Evolutionary conservation across 2,797 vertebrate genomes (phyloP), one percentile per base, ranked within the genome.

Genomic region (Atherinosoma microstoma): DNA sequence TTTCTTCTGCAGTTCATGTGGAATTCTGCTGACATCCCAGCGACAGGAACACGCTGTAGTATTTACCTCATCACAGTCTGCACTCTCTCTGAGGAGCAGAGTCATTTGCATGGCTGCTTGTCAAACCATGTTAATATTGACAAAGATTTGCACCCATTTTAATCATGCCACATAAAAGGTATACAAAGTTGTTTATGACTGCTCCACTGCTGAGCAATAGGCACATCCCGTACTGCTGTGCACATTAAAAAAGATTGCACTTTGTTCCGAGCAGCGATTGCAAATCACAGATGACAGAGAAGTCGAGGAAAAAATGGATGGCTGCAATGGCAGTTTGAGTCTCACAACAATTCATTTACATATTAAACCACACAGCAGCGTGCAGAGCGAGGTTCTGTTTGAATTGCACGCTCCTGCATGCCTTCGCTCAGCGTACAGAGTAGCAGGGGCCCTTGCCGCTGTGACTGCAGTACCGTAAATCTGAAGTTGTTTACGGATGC

Each of bases 401-500:
- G 83, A 79, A 69, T 72, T 65, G 70, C 79, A 67, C 0, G 67
- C 83, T 73, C 38, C 70, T 47, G 73, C 63, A 77, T 73, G 69
- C 67, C 79, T 78, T 61, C 53, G 60, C 64, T 82, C 78, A 29
- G 71, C 18, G 42, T 38, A 40, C 53, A 74, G 82, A 80, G 70
- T 49, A 76, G 80, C 71, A n/a, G 78, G 85, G 83, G 68, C 80
- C 30, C 82, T 72, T 27, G 20, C 75, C 11, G 64, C 80, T 67
- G 78, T 64, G 84, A 89, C 87, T 89, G 90, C 89, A 74, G 87
- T 65, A 78, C 79, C 67, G 82, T 92, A 89, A 86, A 92, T 92
- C 75, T 89, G 35, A 76, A 87, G 88, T 89, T 88, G 91, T 93
- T 93, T 93, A 90, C 86, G 77, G 82, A 88, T 67, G 78, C 87